Evolutionary conservation across 2,113 vertebrate species (phyloP).

Genomic region (Neotoma lepida): DNA sequence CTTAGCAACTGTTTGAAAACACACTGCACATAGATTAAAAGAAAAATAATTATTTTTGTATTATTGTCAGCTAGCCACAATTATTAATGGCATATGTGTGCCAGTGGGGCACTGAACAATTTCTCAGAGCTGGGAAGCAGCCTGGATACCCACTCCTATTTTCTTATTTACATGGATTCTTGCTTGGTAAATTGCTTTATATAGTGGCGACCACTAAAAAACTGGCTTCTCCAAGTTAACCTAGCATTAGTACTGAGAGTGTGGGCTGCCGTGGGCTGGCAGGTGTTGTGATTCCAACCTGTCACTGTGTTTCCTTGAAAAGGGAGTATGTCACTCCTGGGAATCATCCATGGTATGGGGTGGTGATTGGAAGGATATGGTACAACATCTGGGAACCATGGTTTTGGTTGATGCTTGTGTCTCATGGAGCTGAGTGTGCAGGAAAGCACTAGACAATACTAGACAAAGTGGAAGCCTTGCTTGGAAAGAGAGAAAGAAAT

Average conservation of each 20-base stretch:
- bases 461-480: background rate
- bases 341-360: background rate
- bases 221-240: background rate
- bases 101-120: background rate
- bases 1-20: conserved; percentile 29
- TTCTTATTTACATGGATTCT: background rate
- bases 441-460: background rate
- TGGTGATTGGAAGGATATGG: background rate
- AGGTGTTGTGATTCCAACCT: background rate
- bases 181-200: background rate
- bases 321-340: background rate
- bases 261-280: background rate
- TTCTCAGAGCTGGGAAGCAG: background rate
- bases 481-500: background rate
- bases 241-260: background rate
- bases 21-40: conserved; percentile 13
- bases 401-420: background rate
- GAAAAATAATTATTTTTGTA: background rate
- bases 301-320: background rate
- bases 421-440: background rate
- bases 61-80: background rate
- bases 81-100: background rate
- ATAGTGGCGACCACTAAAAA: background rate
- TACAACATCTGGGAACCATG: background rate
- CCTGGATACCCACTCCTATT: background rate